Evolutionary conservation across 2,888 invertebrate genomes (phyloP).

Genomic region (Polietes domitor): DNA sequence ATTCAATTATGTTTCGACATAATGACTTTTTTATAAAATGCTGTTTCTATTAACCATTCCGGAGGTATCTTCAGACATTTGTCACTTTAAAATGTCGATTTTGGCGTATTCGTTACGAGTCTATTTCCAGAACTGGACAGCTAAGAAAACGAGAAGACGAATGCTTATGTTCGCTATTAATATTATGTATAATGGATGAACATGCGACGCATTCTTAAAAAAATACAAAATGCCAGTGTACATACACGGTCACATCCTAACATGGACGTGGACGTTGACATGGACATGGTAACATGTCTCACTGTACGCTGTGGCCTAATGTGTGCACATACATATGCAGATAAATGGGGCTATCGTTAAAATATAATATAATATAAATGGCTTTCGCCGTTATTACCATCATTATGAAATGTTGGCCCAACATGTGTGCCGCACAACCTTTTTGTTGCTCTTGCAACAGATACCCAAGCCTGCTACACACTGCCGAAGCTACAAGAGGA

Average conservation of each 20-base stretch:
- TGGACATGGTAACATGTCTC: neutral
- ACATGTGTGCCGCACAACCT: constrained; percentile 2
- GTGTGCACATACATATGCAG: constrained; percentile 37
- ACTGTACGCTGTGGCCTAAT: neutral
- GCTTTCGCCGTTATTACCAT: constrained; percentile 52
- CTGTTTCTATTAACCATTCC: no score
- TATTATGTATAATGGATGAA: constrained; percentile 12
- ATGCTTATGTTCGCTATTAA: neutral
- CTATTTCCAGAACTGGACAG: neutral
- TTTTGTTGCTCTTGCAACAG: neutral
- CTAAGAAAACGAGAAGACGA: no score
- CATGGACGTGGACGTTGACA: neutral
- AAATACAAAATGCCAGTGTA: neutral
- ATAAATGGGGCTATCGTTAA: constrained; percentile 43
- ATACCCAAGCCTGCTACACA: neutral
- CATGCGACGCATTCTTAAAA: constrained; percentile 23
- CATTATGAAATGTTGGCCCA: constrained; percentile 17
- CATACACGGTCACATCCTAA: neutral
- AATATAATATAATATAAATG: constrained; percentile 62
- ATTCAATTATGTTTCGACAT: no score
- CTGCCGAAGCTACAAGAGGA: neutral
- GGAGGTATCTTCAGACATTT: no score
- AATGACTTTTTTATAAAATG: no score
- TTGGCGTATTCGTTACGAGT: no score
- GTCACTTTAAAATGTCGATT: no score